These are phyloP conservation scores for Rhineura floridana DNA, from an alignment of 2,113 vertebrate species.

Conservation along the genomic window DNA sequence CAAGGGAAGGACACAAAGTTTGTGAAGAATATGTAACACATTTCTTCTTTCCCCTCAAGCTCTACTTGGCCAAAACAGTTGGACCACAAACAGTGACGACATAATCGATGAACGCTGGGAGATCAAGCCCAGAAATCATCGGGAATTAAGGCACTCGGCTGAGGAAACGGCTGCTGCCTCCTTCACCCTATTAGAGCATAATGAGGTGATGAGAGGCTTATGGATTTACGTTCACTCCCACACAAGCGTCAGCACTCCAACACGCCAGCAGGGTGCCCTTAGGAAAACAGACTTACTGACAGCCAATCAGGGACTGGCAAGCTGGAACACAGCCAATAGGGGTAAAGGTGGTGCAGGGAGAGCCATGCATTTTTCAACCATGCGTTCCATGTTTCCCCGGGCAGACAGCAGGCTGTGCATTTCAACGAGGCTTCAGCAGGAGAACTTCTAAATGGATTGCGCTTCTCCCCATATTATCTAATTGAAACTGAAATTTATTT, in stretches of 20 bases:
- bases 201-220: conserved; percentile 58
- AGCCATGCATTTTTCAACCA: rapidly evolving
- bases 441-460: neutral
- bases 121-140: conserved; percentile 53
- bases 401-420: neutral
- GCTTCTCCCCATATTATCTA: neutral
- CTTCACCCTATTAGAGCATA: conserved; percentile 38
- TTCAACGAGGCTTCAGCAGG: neutral
- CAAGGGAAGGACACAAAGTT: neutral
- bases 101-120: conserved; percentile 13
- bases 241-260: neutral
- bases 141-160: conserved; percentile 53
- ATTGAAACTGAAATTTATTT: too few species aligned
- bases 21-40: conserved; percentile 14
- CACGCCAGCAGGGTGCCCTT: conserved; percentile 27
- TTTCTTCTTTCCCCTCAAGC: conserved; percentile 33
- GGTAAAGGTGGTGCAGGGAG: neutral
- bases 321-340: rapidly evolving
- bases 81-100: conserved; percentile 44
- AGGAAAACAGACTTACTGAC: conserved; percentile 38
- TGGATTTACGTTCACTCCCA: conserved; percentile 29
- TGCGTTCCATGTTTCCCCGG: rapidly evolving
- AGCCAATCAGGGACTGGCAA: neutral
- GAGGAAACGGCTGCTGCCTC: conserved; percentile 28
- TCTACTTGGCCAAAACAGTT: conserved; percentile 35